Percentiles rank a stretch among this genome's conserved stretches.
phyloP scores from a whole-genome alignment of 2,113 vertebrate species.

The Scomber scombrus region DNA sequence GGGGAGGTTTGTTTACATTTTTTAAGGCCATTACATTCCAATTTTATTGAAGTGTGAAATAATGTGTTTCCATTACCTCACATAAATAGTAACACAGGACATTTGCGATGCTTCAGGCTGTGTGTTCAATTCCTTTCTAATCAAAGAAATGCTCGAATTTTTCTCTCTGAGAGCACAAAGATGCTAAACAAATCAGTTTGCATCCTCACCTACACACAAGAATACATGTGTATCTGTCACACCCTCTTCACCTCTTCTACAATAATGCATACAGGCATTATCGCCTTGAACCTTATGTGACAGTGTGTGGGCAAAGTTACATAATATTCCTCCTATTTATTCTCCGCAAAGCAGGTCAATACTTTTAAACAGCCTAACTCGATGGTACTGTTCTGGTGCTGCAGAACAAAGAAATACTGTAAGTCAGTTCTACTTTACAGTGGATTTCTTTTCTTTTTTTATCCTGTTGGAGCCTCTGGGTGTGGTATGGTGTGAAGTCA shows the following conservation, averaged over 20 bases:
- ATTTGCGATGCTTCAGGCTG: too few relatives aligned
- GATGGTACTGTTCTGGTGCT: not conserved
- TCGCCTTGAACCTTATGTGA: not conserved
- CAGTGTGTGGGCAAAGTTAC: not conserved
- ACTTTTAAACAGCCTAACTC: not conserved
- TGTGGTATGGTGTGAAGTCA: constrained; percentile 23
- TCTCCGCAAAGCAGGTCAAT: not conserved
- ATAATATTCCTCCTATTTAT: not conserved
- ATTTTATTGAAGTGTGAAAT: too few relatives aligned
- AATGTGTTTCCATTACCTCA: too few relatives aligned
- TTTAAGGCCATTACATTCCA: too few relatives aligned
- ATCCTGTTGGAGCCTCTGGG: constrained; percentile 1
- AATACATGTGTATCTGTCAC: not conserved
- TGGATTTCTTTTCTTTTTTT: not conserved
- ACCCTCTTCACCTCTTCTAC: not conserved
- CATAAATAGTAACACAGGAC: too few relatives aligned
- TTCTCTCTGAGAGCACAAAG: not conserved
- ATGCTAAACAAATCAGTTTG: not conserved
- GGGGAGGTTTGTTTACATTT: not conserved
- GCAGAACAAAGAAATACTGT: not conserved
- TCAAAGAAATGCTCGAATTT: not conserved
- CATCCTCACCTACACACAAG: not conserved
- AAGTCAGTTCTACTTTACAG: not conserved
- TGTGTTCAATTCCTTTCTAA: too few relatives aligned
- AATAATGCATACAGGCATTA: too few relatives aligned